A percentile compares a stretch with the other conserved stretches of the same genome.
phyloP scores from a whole-genome alignment of 2,888 invertebrate genomes.

The Eudemis profundana region DNA sequence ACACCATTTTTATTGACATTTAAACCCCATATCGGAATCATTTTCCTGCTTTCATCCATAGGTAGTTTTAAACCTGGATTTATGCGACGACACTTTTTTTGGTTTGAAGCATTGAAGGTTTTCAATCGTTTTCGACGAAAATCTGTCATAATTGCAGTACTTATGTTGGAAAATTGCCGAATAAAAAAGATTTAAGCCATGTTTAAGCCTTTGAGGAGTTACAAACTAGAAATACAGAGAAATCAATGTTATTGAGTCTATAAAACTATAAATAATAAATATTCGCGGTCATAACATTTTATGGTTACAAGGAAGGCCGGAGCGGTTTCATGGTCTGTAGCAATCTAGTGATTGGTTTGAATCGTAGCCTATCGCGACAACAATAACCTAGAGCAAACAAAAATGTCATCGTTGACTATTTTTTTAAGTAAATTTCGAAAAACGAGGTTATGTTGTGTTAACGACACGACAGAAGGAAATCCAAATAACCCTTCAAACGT shows the following conservation, averaged over 20 bases:
- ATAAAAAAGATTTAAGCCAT: not conserved
- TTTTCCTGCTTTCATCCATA: conserved; percentile 70
- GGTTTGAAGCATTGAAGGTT: not conserved
- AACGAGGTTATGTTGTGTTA: not conserved
- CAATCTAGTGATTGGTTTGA: conserved; percentile 58
- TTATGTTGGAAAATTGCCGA: not conserved
- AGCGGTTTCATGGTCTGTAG: conserved; percentile 64
- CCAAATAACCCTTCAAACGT: not conserved
- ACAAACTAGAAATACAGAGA: conserved; percentile 41
- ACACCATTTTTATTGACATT: conserved; percentile 78
- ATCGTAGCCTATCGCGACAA: not conserved
- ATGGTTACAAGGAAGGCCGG: conserved; percentile 67
- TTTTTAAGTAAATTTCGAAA: not conserved
- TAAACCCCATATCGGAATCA: conserved; percentile 67
- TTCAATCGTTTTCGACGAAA: not conserved
- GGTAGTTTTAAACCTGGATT: conserved; percentile 55
- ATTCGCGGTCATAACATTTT: conserved; percentile 79
- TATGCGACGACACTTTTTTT: conserved; percentile 16
- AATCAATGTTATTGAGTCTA: conserved; percentile 66
- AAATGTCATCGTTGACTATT: not conserved
- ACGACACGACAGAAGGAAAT: not conserved
- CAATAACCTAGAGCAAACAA: not conserved
- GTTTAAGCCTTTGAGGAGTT: not conserved
- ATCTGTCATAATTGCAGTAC: conserved; percentile 49
- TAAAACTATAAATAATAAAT: conserved; percentile 81